Evolutionary conservation across 2,797 vertebrate genomes (phyloP).

Genomic region (Pseudotriccus pelzelni): DNA sequence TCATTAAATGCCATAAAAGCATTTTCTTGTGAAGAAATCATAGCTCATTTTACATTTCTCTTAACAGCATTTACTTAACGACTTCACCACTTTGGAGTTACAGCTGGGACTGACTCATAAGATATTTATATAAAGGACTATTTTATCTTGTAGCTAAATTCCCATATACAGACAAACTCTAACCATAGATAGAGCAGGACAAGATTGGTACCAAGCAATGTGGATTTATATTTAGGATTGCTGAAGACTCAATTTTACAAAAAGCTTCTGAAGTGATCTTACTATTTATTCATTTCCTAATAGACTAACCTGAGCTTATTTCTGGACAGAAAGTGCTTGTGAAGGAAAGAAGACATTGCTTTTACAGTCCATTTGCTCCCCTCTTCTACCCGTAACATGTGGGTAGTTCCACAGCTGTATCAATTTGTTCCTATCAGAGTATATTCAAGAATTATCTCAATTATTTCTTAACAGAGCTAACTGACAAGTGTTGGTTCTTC

Average conservation of each 20-base stretch:
- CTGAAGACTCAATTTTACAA: slow-evolving; percentile 50
- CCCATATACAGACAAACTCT: slow-evolving; percentile 63
- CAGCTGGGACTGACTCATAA: slow-evolving; percentile 72
- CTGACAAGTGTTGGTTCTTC: neutral
- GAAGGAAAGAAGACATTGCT: neutral
- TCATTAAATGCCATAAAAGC: slow-evolving; percentile 39
- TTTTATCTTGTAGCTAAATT: slow-evolving; percentile 68
- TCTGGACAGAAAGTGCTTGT: neutral
- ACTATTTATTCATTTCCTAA: slow-evolving; percentile 43
- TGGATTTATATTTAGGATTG: slow-evolving; percentile 65
- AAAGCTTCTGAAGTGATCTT: slow-evolving; percentile 17
- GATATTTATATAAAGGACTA: slow-evolving; percentile 69
- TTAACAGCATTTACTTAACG: slow-evolving; percentile 62
- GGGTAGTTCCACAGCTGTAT: neutral
- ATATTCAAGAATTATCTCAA: neutral
- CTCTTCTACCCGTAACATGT: neutral
- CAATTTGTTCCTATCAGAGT: neutral
- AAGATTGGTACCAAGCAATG: slow-evolving; percentile 39
- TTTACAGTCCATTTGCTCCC: neutral
- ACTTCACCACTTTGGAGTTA: slow-evolving; percentile 60
- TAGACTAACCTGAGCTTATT: slow-evolving; percentile 36
- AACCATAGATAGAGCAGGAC: slow-evolving; percentile 47
- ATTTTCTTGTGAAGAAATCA: slow-evolving; percentile 63
- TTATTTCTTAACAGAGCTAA: neutral
- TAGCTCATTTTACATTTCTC: slow-evolving; percentile 56